Evolutionary conservation across 2,113 vertebrate species (phyloP), one percentile per base, ranked within the genome.

Genomic region (Nycticebus coucang): DNA sequence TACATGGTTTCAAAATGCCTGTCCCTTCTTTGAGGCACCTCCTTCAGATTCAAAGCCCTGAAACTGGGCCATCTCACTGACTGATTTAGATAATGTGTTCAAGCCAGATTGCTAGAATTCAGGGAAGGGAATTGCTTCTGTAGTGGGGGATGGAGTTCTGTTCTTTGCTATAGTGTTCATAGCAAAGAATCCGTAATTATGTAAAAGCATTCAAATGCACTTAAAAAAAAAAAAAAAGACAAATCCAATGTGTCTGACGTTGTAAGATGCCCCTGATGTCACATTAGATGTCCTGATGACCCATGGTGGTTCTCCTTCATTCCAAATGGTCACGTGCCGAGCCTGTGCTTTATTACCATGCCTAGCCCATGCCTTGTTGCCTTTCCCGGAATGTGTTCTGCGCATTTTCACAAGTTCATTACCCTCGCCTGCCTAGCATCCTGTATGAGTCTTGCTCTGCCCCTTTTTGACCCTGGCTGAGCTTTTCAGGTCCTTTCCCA

Each of bases 401-500:
- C 82, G 87, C 26, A 11, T 72, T 74, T 93, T 78, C 53, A 45
- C 69, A 21, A 68, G 41, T 66, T 94, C 83, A 90, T 84, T 80
- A 60, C 28, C 18, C 66, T n/a, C 66, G 57, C 45, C 75, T 45
- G 62, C 37, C 55, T 45, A 41, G 18, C 57, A 59, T 68, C 26
- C 80, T 92, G 21, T 57, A 18, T 62, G 21, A 59, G 37, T 64
- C 66, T 86, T 74, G 21, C 14, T 86, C 57, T 55, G 50, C 55
- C 45, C 74, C 10, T 74, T 93, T 93, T 64, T 71, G 33, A 72
- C 66, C 11, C 37, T 89, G 55, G 41, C n/a, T 50, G 86, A 66
- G 68, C 17, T 95, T 89, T 93, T 45, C 68, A n/a, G 62, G 14
- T 9, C 24, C 75, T 94, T 89, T 91, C 37, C 64, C 66, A 59